Base-by-base conservation (phyloP, 2,888 invertebrate genomes). In the Linnaemya vulpina region DNA sequence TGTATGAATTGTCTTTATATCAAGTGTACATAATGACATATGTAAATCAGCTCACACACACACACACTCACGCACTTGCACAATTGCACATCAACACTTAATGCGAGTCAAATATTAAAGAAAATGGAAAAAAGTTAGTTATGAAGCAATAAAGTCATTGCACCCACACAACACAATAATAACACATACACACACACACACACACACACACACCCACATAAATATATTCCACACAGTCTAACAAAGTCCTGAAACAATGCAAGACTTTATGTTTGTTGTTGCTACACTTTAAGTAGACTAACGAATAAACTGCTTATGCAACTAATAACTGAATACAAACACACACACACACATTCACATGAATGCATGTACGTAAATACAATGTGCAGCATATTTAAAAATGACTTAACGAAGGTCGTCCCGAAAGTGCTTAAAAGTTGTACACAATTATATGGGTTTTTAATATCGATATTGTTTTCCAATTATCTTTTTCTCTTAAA, bases 111-210 rank as follows among this genome's bases (percentile, higher is more conserved):
- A 78, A 70, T 71, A 53, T 63, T 78, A 46, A 43, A 51, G 40
- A 70, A 68, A 49, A 49, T n/a, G 25, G 20, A 55, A 40, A 79
- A 43, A 40, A 49, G 49, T 9, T 40, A 15, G 20, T 60, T 71
- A 62, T 30, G 62, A 70, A 75, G 73, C 76, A 83, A 71, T 71
- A 73, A 83, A 83, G 82, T 83, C 82, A 83, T 83, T 83, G 82
- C 82, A 83, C 82, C 82, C 82, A 83, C 82, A 77, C 60, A 82
- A 73, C 73, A 77, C 22, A 1, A n/a, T 2, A 30, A 46, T 30
- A 30, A 63, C 10, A 62, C 20, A 38, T 8, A 55, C 38, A 51
- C 60, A n/a, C n/a, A 55, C 43, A 30, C 3, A 25, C 53, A 62
- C 25, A 38, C 11, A 55, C 38, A 51, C 58, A 15, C 20, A 53